These are phyloP conservation scores for Campoplex nolae DNA, from an alignment of 2,888 invertebrate species.

Conservation along the genomic window DNA sequence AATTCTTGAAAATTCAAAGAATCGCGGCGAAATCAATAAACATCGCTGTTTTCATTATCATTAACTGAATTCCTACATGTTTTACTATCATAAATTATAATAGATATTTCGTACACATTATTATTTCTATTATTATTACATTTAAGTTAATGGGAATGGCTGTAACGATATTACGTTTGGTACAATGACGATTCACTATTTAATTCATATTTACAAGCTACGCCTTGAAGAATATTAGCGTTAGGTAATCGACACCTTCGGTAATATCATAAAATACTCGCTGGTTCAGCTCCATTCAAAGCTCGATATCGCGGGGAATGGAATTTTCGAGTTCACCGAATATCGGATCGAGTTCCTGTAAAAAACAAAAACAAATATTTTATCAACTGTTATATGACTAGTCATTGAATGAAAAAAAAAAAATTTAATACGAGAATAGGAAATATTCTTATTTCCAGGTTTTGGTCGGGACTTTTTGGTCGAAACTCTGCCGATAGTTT, in stretches of 20 bases:
- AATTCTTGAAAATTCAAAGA: not conserved
- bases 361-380: constrained; percentile 16
- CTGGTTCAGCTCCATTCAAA: constrained; percentile 68
- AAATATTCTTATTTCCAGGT: too few species aligned
- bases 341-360: constrained; percentile 80
- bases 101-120: constrained; percentile 2
- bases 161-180: constrained; percentile 45
- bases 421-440: too few species aligned
- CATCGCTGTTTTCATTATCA: not conserved
- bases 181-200: constrained; percentile 51
- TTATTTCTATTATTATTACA: not conserved
- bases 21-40: constrained; percentile 14
- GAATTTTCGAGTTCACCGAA: constrained; percentile 79
- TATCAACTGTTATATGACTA: not conserved
- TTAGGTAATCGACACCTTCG: constrained; percentile 2
- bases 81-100: constrained; percentile 18
- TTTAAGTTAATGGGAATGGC: constrained; percentile 29
- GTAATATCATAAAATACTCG: not conserved
- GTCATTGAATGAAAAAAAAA: too few species aligned
- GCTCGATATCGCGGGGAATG: constrained; percentile 78
- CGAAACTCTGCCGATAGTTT: too few species aligned
- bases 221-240: constrained; percentile 18
- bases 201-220: constrained; percentile 76
- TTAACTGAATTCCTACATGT: not conserved
- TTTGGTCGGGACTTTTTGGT: too few species aligned